A percentile compares a stretch with the other conserved stretches of the same genome.
phyloP scores from a whole-genome alignment of 2,888 invertebrate genomes.

The Cerceris ruficornis region DNA sequence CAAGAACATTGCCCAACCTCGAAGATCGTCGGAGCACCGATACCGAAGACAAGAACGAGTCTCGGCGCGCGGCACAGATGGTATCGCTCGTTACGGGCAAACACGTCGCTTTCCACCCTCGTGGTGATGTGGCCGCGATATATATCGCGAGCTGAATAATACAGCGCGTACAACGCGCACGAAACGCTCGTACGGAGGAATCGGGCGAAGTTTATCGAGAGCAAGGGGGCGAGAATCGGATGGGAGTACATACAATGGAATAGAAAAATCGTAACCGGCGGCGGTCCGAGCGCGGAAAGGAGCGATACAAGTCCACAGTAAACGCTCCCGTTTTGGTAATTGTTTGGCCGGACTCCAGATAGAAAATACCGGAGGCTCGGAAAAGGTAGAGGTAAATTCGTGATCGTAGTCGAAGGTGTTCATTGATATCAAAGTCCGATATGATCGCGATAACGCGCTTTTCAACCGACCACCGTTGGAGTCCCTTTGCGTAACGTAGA shows the following conservation, averaged over 20 bases:
- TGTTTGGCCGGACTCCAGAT: not conserved
- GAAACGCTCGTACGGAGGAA: not conserved
- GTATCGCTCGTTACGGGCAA: conserved; percentile 51
- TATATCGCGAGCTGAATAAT: conserved; percentile 48
- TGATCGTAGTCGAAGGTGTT: not conserved
- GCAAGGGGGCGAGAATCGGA: too few relatives aligned
- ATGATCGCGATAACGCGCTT: not conserved
- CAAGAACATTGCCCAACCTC: too few relatives aligned
- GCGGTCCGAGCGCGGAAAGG: too few relatives aligned
- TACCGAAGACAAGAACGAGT: conserved; percentile 15
- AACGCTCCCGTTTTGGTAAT: not conserved
- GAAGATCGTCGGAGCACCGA: conserved; percentile 5
- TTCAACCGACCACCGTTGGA: not conserved
- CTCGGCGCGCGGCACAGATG: conserved; percentile 39
- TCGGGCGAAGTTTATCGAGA: too few relatives aligned
- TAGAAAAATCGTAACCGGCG: too few relatives aligned
- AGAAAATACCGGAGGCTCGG: not conserved
- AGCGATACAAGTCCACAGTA: too few relatives aligned
- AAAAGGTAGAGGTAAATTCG: too few relatives aligned
- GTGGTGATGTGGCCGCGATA: conserved; percentile 19
- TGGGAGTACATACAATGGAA: too few relatives aligned
- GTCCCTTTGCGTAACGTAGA: not conserved
- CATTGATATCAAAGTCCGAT: not conserved
- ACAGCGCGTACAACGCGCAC: conserved; percentile 13
- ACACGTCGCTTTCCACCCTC: conserved; percentile 35